These are phyloP conservation scores for Ectemnius continuus DNA, from an alignment of 2,888 invertebrate species.

Conservation along the genomic window DNA sequence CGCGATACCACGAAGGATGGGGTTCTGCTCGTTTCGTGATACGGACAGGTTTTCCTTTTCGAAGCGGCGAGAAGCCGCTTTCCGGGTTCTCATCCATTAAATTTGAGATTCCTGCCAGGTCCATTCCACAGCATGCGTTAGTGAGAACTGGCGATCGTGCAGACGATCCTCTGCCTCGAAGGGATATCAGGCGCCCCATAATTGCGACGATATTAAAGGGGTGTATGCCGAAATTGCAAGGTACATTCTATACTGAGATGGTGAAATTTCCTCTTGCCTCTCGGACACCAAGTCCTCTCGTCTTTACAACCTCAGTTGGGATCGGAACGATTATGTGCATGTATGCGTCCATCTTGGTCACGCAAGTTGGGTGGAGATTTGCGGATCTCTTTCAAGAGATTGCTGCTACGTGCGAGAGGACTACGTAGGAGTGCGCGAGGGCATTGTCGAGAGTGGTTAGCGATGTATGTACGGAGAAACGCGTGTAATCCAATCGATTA, in stretches of 20 bases:
- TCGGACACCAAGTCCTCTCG: neutral
- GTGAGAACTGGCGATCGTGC: slow-evolving; percentile 44
- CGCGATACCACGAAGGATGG: slow-evolving; percentile 43
- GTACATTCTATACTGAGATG: slow-evolving; percentile 39
- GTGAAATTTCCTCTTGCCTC: slow-evolving; percentile 16
- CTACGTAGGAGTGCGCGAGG: too few species aligned
- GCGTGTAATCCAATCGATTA: too few species aligned
- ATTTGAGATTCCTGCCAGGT: slow-evolving; percentile 13
- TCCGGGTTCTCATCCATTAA: slow-evolving; percentile 59
- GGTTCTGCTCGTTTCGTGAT: slow-evolving; percentile 59
- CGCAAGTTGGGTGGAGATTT: too few species aligned
- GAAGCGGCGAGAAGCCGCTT: slow-evolving; percentile 50
- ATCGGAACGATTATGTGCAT: too few species aligned
- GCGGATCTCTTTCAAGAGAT: too few species aligned
- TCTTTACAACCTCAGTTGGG: too few species aligned
- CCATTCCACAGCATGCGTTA: neutral
- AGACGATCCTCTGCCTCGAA: slow-evolving; percentile 36
- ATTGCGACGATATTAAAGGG: slow-evolving; percentile 48
- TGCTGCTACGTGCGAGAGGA: too few species aligned
- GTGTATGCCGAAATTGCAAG: slow-evolving; percentile 26
- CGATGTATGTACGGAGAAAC: too few species aligned
- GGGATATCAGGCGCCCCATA: slow-evolving; percentile 41
- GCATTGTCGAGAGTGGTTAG: too few species aligned
- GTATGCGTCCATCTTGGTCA: too few species aligned
- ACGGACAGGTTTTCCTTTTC: slow-evolving; percentile 62